Percentiles rank a stretch among this genome's conserved stretches.
phyloP scores from a whole-genome alignment of 2,113 vertebrate genomes.

The Pyrgilauda ruficollis region DNA sequence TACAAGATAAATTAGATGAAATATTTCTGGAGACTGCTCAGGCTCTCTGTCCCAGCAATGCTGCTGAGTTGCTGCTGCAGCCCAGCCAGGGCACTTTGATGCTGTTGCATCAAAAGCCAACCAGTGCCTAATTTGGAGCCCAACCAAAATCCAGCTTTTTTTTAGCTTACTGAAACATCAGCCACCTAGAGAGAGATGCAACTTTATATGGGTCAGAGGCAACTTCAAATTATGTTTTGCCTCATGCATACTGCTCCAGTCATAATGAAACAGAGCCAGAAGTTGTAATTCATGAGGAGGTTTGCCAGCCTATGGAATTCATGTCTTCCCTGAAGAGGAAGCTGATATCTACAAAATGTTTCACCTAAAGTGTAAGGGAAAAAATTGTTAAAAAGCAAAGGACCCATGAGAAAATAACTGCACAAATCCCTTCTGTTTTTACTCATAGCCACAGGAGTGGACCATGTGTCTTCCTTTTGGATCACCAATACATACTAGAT shows the following conservation, averaged over 20 bases:
- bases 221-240: neutral
- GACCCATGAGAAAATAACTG: neutral
- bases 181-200: neutral
- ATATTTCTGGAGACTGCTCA: neutral
- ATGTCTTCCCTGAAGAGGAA: neutral
- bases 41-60: neutral
- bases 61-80: neutral
- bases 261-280: neutral
- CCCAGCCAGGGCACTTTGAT: neutral
- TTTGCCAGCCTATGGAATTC: constrained; percentile 38
- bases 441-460: neutral
- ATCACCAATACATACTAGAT: neutral
- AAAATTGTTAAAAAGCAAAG: fast-evolving
- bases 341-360: neutral
- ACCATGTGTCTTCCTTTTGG: neutral
- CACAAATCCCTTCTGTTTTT: neutral
- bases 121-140: neutral
- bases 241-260: neutral
- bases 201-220: neutral
- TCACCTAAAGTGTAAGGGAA: neutral
- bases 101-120: neutral
- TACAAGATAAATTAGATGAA: neutral
- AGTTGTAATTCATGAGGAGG: neutral
- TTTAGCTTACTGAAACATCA: neutral
- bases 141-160: neutral